Evolutionary conservation across 2,888 invertebrate species (phyloP).

Genomic region (Phlogophora meticulosa): DNA sequence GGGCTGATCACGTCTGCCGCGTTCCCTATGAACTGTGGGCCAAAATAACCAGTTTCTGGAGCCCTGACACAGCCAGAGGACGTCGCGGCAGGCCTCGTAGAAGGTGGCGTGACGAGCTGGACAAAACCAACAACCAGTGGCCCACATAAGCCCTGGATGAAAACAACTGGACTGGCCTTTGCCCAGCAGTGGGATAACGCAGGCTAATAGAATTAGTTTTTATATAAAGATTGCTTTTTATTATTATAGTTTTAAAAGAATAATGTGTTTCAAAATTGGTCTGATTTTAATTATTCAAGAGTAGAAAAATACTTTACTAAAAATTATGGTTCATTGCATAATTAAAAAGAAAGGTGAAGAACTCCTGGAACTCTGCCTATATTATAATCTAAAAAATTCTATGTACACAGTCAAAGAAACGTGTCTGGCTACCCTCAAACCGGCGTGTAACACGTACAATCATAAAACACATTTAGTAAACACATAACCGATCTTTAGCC

Average conservation of each 20-base stretch:
- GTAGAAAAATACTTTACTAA: conserved; percentile 42
- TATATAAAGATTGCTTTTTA: background rate
- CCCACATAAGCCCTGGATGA: too few species aligned
- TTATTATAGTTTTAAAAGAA: background rate
- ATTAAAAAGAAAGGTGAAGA: background rate
- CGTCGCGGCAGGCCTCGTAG: too few species aligned
- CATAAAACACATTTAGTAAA: conserved; percentile 63
- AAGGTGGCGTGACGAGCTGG: too few species aligned
- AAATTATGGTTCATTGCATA: background rate
- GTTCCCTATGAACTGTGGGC: too few species aligned
- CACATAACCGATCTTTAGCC: conserved; percentile 66
- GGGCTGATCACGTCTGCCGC: too few species aligned
- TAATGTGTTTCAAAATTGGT: conserved; percentile 32
- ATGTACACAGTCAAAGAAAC: conserved; percentile 44
- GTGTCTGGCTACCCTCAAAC: conserved; percentile 43
- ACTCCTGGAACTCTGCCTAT: conserved; percentile 20
- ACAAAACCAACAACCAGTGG: too few species aligned
- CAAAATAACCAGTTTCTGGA: too few species aligned
- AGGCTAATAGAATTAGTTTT: too few species aligned
- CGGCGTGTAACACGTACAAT: conserved; percentile 52
- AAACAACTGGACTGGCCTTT: too few species aligned
- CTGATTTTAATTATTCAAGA: conserved; percentile 10
- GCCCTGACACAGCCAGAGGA: too few species aligned
- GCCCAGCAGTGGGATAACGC: too few species aligned
- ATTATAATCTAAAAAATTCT: conserved; percentile 15